phyloP scores from a whole-genome alignment of 1,140 invertebrate genomes.

The Metopolophium dirhodum region DNA sequence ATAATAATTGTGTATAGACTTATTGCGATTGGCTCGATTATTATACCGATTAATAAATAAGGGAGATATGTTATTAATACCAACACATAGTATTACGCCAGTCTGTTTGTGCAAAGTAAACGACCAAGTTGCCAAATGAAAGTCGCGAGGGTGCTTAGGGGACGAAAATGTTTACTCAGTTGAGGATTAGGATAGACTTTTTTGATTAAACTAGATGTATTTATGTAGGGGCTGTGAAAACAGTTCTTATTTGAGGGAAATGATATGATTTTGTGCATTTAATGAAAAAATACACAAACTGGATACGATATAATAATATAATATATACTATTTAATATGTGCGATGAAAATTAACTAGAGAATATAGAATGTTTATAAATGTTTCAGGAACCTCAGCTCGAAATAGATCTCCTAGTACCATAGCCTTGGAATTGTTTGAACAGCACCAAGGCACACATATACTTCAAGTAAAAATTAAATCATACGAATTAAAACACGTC shows the following conservation, averaged over 20 bases:
- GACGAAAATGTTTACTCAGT: slow-evolving; percentile 50
- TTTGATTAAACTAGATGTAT: slow-evolving; percentile 55
- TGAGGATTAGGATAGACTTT: slow-evolving; percentile 48
- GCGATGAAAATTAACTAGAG: neutral
- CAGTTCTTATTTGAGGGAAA: slow-evolving; percentile 39
- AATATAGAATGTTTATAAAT: neutral
- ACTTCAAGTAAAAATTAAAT: slow-evolving; percentile 76
- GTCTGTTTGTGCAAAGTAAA: slow-evolving; percentile 47
- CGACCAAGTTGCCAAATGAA: slow-evolving; percentile 44
- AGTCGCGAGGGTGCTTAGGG: slow-evolving; percentile 36
- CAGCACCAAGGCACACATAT: slow-evolving; percentile 97
- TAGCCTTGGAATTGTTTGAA: slow-evolving; percentile 89
- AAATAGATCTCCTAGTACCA: slow-evolving; percentile 69
- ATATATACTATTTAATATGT: neutral
- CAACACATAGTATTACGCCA: neutral
- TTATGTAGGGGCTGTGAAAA: neutral
- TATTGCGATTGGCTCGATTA: neutral
- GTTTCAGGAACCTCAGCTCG: slow-evolving; percentile 77
- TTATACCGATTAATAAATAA: slow-evolving; percentile 31
- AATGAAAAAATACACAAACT: slow-evolving; percentile 48
- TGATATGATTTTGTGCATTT: slow-evolving; percentile 47
- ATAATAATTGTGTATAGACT: neutral
- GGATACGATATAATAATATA: neutral
- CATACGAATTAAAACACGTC: neutral
- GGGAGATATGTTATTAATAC: slow-evolving; percentile 43